phyloP scores from a whole-genome alignment of 1,140 invertebrate genomes.

The Aphelinus certus region DNA sequence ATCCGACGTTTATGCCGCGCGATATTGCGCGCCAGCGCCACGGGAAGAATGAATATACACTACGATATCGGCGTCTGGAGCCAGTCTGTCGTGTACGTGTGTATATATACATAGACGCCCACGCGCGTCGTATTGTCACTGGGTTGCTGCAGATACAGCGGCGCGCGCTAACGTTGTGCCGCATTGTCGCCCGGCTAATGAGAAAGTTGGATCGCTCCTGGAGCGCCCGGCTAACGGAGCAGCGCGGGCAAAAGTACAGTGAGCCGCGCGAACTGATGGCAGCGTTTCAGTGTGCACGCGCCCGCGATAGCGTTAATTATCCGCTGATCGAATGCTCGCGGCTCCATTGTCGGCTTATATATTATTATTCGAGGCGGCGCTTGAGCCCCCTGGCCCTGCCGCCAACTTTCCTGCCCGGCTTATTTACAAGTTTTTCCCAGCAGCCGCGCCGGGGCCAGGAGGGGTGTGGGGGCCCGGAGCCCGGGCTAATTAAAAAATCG shows the following conservation, averaged over 20 bases:
- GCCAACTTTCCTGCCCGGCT: too few species aligned
- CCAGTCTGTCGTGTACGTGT: not conserved
- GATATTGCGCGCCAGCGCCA: not conserved
- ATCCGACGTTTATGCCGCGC: not conserved
- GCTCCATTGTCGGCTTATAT: not conserved
- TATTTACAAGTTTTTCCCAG: too few species aligned
- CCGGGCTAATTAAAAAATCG: too few species aligned
- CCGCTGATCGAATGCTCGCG: constrained; percentile 31
- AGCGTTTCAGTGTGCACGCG: constrained; percentile 6
- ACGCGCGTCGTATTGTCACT: too few species aligned
- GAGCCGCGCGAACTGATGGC: constrained; percentile 14
- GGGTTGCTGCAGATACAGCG: constrained; percentile 43
- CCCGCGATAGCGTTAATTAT: constrained; percentile 39
- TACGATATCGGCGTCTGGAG: constrained; percentile 50
- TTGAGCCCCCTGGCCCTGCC: too few species aligned
- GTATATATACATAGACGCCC: too few species aligned
- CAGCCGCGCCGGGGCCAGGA: too few species aligned
- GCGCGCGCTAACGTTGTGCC: constrained; percentile 44
- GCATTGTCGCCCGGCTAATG: constrained; percentile 61
- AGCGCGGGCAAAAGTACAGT: constrained; percentile 15
- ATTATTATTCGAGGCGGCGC: too few species aligned
- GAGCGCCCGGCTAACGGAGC: not conserved
- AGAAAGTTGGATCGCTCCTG: constrained; percentile 56
- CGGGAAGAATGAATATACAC: too few species aligned
- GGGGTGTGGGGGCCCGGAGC: too few species aligned